phyloP scores from a whole-genome alignment of 2,113 vertebrate species.

The Alexandromys fortis region DNA sequence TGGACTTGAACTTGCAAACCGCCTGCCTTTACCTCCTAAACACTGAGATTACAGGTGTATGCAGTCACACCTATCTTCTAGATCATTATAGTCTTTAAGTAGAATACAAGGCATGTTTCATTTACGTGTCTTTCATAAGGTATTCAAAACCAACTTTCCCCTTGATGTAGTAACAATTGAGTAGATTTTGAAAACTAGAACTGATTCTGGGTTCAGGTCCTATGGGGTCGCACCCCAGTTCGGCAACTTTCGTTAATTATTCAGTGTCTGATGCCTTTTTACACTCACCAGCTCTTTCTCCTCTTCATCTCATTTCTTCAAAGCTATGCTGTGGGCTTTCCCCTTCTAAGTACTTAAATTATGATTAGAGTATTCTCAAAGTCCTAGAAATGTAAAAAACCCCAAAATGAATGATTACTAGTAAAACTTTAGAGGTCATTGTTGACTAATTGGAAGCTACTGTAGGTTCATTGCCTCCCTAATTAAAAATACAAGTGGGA shows the following conservation, averaged over 20 bases:
- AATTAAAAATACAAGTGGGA: not conserved
- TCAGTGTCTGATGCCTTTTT: not conserved
- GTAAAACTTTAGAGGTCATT: slow-evolving; percentile 43
- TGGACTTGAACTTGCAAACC: not conserved
- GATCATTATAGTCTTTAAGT: slow-evolving; percentile 3
- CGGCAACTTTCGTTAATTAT: not conserved
- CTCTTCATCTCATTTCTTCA: not conserved
- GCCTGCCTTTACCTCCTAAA: not conserved
- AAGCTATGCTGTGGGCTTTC: not conserved
- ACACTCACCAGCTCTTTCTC: not conserved
- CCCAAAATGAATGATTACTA: slow-evolving; percentile 31
- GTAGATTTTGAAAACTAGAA: slow-evolving; percentile 50
- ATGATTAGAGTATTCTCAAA: not conserved
- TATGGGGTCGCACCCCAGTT: not conserved
- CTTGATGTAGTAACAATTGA: not conserved
- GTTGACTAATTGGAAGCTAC: not conserved
- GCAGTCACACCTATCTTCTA: not conserved
- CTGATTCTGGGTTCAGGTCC: not conserved
- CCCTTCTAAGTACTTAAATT: slow-evolving; percentile 17
- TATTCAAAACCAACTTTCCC: not conserved
- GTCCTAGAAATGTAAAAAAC: not conserved
- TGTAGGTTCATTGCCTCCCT: not conserved
- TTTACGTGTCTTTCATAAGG: not conserved
- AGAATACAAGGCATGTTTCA: not conserved
- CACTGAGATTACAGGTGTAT: not conserved